Evolutionary conservation across 2,888 invertebrate species (phyloP).

Genomic region (Sesamia inferens): DNA sequence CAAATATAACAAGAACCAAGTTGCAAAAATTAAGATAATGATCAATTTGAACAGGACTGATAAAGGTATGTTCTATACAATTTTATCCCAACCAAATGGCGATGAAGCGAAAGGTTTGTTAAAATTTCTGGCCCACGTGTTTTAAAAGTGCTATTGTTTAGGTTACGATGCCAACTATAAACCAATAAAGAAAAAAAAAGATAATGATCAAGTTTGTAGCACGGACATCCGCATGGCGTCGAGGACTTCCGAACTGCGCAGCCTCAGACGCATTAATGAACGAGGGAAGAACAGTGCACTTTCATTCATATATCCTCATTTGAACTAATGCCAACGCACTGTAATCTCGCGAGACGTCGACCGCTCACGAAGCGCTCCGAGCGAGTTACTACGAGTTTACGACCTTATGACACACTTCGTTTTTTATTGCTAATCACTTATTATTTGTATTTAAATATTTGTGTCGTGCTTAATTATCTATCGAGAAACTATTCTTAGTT

Average conservation of each 20-base stretch:
- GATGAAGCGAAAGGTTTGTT: too few species aligned
- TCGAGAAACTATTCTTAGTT: neutral
- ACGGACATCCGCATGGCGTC: slow-evolving; percentile 62
- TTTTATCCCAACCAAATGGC: too few species aligned
- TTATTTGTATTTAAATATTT: slow-evolving; percentile 17
- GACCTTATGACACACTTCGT: slow-evolving; percentile 53
- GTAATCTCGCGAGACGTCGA: slow-evolving; percentile 81
- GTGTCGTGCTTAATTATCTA: slow-evolving; percentile 8
- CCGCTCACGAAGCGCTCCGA: slow-evolving; percentile 74
- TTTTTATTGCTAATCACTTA: slow-evolving; percentile 39
- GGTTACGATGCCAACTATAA: too few species aligned
- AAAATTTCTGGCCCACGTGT: too few species aligned
- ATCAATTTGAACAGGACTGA: slow-evolving; percentile 1
- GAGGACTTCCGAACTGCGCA: slow-evolving; percentile 61
- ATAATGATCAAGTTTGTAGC: slow-evolving; percentile 50
- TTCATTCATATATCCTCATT: slow-evolving; percentile 76
- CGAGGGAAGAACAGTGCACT: slow-evolving; percentile 72
- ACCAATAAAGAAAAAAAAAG: neutral
- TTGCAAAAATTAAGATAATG: slow-evolving; percentile 35
- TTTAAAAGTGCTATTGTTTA: too few species aligned
- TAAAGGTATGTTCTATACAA: too few species aligned
- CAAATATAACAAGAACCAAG: slow-evolving; percentile 6
- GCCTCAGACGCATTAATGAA: slow-evolving; percentile 65
- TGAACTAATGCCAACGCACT: slow-evolving; percentile 84
- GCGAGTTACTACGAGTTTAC: slow-evolving; percentile 34